A percentile compares a stretch with the other conserved stretches of the same genome.
Evolutionary conservation across 2,113 vertebrate genomes (phyloP).

Genomic region (Neoarius graeffei): DNA sequence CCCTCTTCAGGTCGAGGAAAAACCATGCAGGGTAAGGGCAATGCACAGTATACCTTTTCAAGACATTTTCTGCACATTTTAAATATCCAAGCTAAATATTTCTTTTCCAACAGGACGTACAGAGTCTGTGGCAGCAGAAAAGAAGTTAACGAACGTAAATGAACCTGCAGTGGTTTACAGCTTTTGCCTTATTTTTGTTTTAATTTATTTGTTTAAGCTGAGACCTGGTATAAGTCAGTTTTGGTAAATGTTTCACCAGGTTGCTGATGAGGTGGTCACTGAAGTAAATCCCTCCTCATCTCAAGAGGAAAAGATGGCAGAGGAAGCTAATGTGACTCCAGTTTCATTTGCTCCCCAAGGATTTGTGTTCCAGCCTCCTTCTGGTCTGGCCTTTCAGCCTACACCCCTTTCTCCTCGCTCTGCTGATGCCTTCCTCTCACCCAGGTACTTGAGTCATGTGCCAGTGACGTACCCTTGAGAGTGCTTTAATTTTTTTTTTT

Average conservation of each 20-base stretch:
- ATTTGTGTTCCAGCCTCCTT: conserved; percentile 84
- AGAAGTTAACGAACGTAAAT: conserved; percentile 27
- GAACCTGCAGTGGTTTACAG: not conserved
- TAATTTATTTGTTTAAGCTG: not conserved
- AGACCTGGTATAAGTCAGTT: not conserved
- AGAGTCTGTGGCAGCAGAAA: not conserved
- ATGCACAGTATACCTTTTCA: not conserved
- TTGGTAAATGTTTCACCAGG: not conserved
- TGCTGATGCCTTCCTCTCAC: conserved; percentile 77
- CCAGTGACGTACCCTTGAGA: not conserved
- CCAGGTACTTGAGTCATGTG: conserved; percentile 56
- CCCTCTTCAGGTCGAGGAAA: conserved; percentile 46
- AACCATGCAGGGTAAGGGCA: not conserved
- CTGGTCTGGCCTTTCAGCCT: conserved; percentile 79
- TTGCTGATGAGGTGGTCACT: conserved; percentile 42
- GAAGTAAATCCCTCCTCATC: not conserved
- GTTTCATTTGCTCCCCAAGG: conserved; percentile 86
- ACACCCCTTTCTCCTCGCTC: conserved; percentile 80
- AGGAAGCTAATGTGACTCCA: conserved; percentile 63
- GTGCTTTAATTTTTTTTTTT: not conserved
- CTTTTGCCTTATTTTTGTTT: not conserved
- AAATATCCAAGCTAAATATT: not conserved
- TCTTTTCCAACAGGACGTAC: conserved; percentile 18
- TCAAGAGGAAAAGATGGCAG: conserved; percentile 7
- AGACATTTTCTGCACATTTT: not conserved